Percentiles rank a stretch among this genome's conserved stretches.
These are phyloP conservation scores for Agelas oroides DNA, from an alignment of 37 sponge, comb jelly and placozoan species.

Conservation along the genomic window DNA sequence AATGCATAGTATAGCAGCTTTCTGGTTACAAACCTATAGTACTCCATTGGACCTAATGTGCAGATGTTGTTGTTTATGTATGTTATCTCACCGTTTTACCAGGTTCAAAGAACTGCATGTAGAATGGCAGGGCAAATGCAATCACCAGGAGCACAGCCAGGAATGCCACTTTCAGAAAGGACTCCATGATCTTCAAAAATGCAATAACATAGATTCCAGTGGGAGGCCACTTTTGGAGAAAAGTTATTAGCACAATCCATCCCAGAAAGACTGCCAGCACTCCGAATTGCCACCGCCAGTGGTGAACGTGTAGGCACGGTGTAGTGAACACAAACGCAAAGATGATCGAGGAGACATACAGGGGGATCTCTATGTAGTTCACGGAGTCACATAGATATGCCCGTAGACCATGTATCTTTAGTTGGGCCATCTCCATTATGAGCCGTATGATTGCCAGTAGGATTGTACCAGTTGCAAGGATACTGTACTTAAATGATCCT, in stretches of 20 bases:
- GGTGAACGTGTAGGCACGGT: constrained; percentile 29
- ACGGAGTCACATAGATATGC: constrained; percentile 41
- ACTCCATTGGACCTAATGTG: too few relatives aligned
- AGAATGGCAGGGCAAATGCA: too few relatives aligned
- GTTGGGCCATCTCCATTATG: constrained; percentile 45
- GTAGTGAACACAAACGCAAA: constrained; percentile 35
- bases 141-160: too few relatives aligned
- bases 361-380: constrained; percentile 45
- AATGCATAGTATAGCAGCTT: too few relatives aligned
- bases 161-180: too few relatives aligned
- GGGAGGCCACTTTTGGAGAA: constrained; percentile 66
- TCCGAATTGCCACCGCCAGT: constrained; percentile 82
- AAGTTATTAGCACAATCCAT: constrained; percentile 81
- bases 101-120: too few relatives aligned
- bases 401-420: constrained; percentile 7
- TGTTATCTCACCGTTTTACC: too few relatives aligned
- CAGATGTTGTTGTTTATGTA: too few relatives aligned
- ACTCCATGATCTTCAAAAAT: too few relatives aligned
- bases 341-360: constrained; percentile 28
- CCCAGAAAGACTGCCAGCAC: constrained; percentile 73
- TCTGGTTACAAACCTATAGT: too few relatives aligned
- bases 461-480: constrained; percentile 9
- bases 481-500: too few relatives aligned
- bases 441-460: constrained; percentile 47
- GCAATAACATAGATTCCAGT: constrained; percentile 27